Evolutionary conservation across 2,113 vertebrate species (phyloP).

Genomic region (Poecile atricapillus): DNA sequence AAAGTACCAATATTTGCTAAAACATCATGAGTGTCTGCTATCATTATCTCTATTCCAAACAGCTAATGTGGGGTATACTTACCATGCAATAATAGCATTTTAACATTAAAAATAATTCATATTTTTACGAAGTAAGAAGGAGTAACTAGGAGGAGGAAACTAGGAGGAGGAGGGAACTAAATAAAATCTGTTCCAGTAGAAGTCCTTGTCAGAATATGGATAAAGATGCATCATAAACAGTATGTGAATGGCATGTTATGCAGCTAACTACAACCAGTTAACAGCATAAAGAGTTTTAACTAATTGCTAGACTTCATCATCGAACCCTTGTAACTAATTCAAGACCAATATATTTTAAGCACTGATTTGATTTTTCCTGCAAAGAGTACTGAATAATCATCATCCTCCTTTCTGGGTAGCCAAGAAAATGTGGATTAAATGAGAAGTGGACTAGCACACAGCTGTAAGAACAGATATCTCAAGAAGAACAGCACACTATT

Average conservation of each 20-base stretch:
- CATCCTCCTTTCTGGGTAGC: neutral
- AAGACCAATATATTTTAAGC: neutral
- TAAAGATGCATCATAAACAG: neutral
- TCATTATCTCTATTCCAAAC: neutral
- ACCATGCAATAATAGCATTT: neutral
- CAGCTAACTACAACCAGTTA: neutral
- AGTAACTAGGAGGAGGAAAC: too few species aligned
- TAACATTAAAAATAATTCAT: neutral
- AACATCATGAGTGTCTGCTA: neutral
- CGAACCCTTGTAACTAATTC: neutral
- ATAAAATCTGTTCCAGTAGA: neutral
- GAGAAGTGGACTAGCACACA: neutral
- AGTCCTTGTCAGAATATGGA: neutral
- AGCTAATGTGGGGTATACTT: neutral
- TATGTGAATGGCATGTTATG: neutral
- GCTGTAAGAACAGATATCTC: neutral
- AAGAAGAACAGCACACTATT: neutral
- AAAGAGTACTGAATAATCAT: neutral
- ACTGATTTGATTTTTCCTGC: neutral
- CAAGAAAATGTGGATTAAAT: neutral
- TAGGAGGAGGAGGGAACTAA: neutral
- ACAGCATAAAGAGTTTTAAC: neutral
- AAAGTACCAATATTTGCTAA: neutral
- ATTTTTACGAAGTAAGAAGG: neutral
- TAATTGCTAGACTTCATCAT: neutral